A percentile compares a stretch with the other conserved stretches of the same genome.
Evolutionary conservation across 2,888 invertebrate species (phyloP).

Genomic region (Ferrisia virgata): DNA sequence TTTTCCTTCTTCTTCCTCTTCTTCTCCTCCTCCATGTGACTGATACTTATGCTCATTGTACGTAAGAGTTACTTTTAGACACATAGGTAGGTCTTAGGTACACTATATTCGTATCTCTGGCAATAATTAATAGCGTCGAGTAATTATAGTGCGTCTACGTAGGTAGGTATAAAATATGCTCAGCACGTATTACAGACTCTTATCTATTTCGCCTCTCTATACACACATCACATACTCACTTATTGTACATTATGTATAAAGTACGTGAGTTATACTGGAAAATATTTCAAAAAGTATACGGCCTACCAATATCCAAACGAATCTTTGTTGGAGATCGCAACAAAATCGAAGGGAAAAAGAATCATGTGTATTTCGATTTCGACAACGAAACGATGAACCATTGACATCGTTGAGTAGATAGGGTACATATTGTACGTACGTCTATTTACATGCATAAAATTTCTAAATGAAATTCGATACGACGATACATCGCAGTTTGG

Average conservation of each 20-base stretch:
- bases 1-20: neutral
- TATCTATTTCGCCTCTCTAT: constrained; percentile 19
- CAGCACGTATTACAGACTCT: constrained; percentile 12
- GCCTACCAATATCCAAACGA: neutral
- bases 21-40: too few relatives aligned
- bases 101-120: neutral
- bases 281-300: neutral
- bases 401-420: too few relatives aligned
- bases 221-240: too few relatives aligned
- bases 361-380: neutral
- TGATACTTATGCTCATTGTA: too few relatives aligned
- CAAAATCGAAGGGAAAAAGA: neutral
- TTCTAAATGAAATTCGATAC: neutral
- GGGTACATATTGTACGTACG: too few relatives aligned
- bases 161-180: constrained; percentile 19
- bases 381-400: neutral
- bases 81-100: too few relatives aligned
- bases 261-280: neutral
- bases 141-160: constrained; percentile 40
- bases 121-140: constrained; percentile 42
- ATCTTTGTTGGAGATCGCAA: neutral
- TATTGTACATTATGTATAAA: too few relatives aligned
- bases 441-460: too few relatives aligned
- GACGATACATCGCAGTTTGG: neutral
- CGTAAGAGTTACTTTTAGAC: too few relatives aligned